Percentiles rank a stretch among this genome's conserved stretches.
phyloP scores from a whole-genome alignment of 2,113 vertebrate genomes.

The Megalops atlanticus region DNA sequence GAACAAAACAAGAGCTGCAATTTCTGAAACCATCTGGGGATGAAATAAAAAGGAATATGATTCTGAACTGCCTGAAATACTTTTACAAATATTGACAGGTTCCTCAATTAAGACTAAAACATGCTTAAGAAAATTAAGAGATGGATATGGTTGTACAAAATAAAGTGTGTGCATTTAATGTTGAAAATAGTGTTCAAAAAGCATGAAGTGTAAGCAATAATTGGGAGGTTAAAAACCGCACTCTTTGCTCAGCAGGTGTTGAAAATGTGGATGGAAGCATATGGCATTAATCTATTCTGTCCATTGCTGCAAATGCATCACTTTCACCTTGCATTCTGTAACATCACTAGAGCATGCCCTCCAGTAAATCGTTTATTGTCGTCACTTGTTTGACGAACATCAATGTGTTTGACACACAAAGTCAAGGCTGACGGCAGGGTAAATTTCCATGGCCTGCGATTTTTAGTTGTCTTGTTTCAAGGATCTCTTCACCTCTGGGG shows the following conservation, averaged over 20 bases:
- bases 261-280: not conserved
- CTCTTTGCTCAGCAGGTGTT: not conserved
- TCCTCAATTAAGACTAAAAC: not conserved
- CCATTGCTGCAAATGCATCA: not conserved
- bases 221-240: not conserved
- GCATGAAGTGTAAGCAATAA: too few relatives aligned
- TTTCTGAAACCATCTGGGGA: not conserved
- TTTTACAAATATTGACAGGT: not conserved
- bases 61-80: not conserved
- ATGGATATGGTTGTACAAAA: not conserved
- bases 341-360: slow-evolving; percentile 29
- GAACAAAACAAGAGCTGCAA: not conserved
- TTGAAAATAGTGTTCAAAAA: not conserved
- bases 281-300: not conserved
- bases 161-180: too few relatives aligned
- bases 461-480: slow-evolving; percentile 65
- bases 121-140: not conserved
- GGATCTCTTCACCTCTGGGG: slow-evolving; percentile 16
- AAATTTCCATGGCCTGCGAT: slow-evolving; percentile 72
- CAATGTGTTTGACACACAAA: slow-evolving; percentile 34
- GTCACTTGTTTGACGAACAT: slow-evolving; percentile 45
- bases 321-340: slow-evolving; percentile 6
- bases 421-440: slow-evolving; percentile 50
- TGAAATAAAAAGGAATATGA: not conserved
- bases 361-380: slow-evolving; percentile 41